Evolutionary conservation across 92 coral and sea anemone species (phyloP).

Genomic region (Epizoanthus ramosus): DNA sequence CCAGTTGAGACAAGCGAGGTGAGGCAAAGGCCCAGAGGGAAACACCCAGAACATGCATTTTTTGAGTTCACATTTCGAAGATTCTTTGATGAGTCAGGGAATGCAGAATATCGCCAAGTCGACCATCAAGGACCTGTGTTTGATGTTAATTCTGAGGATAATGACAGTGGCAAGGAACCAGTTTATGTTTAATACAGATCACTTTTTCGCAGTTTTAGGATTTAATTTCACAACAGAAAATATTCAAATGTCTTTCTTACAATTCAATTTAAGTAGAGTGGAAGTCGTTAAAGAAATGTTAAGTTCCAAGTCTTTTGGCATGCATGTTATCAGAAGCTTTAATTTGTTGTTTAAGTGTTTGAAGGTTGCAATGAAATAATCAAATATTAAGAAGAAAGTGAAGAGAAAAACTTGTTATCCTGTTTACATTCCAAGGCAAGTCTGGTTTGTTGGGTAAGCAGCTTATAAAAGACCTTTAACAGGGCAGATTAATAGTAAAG

Average conservation of each 20-base stretch:
- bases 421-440: too few relatives aligned
- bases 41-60: constrained; percentile 94
- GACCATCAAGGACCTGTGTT: constrained; percentile 52
- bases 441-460: too few relatives aligned
- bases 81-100: constrained; percentile 83
- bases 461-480: too few relatives aligned
- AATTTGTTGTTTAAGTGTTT: too few relatives aligned
- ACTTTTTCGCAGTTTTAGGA: background rate
- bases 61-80: constrained; percentile 97
- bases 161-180: constrained; percentile 83
- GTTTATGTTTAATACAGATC: constrained; percentile 76
- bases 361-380: too few relatives aligned
- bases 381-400: too few relatives aligned
- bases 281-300: background rate
- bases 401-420: too few relatives aligned
- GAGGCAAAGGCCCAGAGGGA: constrained; percentile 53
- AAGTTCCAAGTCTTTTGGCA: background rate
- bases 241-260: background rate
- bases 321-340: background rate
- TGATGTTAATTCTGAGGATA: constrained; percentile 45
- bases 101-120: constrained; percentile 48
- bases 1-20: constrained; percentile 43
- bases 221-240: background rate
- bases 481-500: too few relatives aligned
- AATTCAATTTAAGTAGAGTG: background rate